A percentile compares a stretch with the other conserved stretches of the same genome.
These are phyloP conservation scores for Papilio glaucus DNA, from an alignment of 1,140 invertebrate species.

Conservation along the genomic window DNA sequence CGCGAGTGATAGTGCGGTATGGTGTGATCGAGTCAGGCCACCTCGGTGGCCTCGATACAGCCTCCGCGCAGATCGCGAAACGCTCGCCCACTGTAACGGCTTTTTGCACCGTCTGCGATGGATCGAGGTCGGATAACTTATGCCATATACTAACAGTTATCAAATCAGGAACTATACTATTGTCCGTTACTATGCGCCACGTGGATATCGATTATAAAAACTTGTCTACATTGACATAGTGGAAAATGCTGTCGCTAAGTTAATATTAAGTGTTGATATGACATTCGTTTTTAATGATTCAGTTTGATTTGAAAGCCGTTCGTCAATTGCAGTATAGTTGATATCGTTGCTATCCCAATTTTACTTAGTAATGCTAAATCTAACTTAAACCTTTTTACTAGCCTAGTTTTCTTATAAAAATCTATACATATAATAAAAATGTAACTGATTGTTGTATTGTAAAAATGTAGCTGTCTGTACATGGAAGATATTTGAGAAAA, in stretches of 20 bases:
- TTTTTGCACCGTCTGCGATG: slow-evolving; percentile 13
- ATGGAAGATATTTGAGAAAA: too few relatives aligned
- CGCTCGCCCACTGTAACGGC: slow-evolving; percentile 2
- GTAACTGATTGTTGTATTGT: too few relatives aligned
- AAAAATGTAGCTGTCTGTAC: too few relatives aligned
- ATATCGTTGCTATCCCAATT: too few relatives aligned
- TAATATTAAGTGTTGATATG: neutral
- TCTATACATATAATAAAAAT: too few relatives aligned
- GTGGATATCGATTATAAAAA: neutral
- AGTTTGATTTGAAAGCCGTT: neutral
- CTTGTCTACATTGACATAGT: neutral
- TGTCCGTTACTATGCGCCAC: slow-evolving; percentile 4
- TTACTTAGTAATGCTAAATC: too few relatives aligned
- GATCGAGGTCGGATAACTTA: slow-evolving; percentile 24
- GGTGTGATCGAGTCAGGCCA: slow-evolving; percentile 25
- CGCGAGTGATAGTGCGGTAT: neutral
- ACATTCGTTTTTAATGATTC: neutral
- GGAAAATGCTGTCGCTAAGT: neutral
- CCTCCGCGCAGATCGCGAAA: slow-evolving; percentile 12
- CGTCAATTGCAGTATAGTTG: too few relatives aligned
- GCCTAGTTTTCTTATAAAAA: too few relatives aligned
- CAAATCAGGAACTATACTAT: slow-evolving; percentile 31
- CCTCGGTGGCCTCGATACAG: slow-evolving; percentile 11
- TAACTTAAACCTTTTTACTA: too few relatives aligned
- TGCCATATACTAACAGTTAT: slow-evolving; percentile 17